Evolutionary conservation across 2,113 vertebrate species (phyloP).

Genomic region (Daphoenositta chrysoptera): DNA sequence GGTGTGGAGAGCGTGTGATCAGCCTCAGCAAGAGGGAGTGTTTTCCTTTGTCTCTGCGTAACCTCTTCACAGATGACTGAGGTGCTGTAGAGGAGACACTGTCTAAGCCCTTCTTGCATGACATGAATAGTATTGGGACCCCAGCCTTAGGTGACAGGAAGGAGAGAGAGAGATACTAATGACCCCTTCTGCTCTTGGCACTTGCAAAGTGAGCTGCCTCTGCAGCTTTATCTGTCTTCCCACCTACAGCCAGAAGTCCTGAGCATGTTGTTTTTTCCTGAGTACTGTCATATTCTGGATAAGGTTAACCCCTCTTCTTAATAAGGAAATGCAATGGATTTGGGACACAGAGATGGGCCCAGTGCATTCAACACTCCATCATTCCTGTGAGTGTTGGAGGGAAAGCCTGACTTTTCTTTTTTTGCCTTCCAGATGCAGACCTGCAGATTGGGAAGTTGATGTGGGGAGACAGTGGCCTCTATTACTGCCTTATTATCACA

Average conservation of each 20-base stretch:
- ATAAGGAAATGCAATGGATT: background rate
- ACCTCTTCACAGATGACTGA: background rate
- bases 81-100: background rate
- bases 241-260: background rate
- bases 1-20: background rate
- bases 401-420: background rate
- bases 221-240: background rate
- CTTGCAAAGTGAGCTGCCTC: background rate
- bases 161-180: background rate
- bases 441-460: conserved; percentile 90
- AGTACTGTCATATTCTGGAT: background rate
- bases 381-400: background rate
- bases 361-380: background rate
- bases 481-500: conserved; percentile 91
- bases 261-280: background rate
- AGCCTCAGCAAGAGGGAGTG: background rate
- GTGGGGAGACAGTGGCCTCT: conserved; percentile 98
- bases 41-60: background rate
- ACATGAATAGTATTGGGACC: background rate
- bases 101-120: background rate
- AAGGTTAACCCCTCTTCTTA: background rate
- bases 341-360: background rate
- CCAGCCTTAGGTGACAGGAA: background rate
- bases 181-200: background rate
- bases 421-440: conserved; percentile 83